phyloP scores from a whole-genome alignment of 2,113 vertebrate species.

The Perca flavescens region DNA sequence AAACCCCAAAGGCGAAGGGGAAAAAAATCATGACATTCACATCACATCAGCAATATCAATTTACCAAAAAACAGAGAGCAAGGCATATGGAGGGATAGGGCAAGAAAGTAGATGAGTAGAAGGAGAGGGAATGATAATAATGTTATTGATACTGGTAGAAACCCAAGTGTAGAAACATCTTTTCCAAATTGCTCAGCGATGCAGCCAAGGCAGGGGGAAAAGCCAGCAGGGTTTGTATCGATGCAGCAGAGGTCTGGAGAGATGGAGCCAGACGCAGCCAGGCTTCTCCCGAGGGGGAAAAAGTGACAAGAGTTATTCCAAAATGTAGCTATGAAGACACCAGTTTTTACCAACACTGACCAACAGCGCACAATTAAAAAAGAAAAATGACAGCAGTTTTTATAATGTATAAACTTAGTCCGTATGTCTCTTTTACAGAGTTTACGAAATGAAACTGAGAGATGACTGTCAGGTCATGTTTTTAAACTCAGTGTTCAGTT shows the following conservation, averaged over 20 bases:
- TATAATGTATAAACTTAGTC: conserved; percentile 17
- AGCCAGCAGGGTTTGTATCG: conserved; percentile 41
- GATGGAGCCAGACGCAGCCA: conserved; percentile 52
- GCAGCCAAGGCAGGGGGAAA: conserved; percentile 25
- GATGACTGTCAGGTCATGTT: too few species aligned
- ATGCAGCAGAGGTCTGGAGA: conserved; percentile 65
- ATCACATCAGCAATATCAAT: conserved; percentile 73
- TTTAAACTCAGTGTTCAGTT: too few species aligned
- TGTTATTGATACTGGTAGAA: conserved; percentile 54
- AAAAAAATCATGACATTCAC: conserved; percentile 61
- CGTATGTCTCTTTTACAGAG: background rate
- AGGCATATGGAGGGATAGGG: conserved; percentile 26
- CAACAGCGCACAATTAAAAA: conserved; percentile 24
- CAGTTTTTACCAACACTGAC: conserved; percentile 23
- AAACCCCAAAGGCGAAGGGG: conserved; percentile 58
- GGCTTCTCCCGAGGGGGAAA: conserved; percentile 64
- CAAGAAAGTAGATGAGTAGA: conserved; percentile 28
- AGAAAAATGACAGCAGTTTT: conserved; percentile 31
- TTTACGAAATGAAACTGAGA: background rate
- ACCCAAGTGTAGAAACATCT: conserved; percentile 55
- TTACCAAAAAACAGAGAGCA: conserved; percentile 57
- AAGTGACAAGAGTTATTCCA: conserved; percentile 61
- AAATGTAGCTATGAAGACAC: conserved; percentile 58
- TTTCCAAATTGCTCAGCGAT: conserved; percentile 57
- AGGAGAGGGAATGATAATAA: conserved; percentile 38